Evolutionary conservation across 1,140 invertebrate genomes (phyloP), one percentile per base, ranked within the genome.

Genomic region (Drosophila teissieri): DNA sequence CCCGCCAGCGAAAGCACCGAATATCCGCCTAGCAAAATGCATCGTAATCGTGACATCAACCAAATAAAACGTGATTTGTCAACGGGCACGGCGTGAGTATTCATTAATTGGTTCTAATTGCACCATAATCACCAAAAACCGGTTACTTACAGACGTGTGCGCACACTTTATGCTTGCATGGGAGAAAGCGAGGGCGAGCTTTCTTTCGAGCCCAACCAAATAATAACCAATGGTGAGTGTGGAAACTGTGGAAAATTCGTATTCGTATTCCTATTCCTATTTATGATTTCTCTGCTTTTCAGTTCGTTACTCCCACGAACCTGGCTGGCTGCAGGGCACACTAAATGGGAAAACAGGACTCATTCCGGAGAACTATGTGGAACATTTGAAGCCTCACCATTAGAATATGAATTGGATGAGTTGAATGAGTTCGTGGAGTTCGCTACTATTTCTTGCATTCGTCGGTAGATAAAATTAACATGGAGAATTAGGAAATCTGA

Each of bases 121-220:
- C 27, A 31, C 7, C 7, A 8, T 31, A 31, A 31, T 31, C 27
- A 1, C 27, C 27, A 8, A 7, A 31, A 31, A 8, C 27, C 27
- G 7, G 7, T 31, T 31, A 8, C 89, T 91, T 91, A 14, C 80
- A 96, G 95, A 84, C 93, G 96, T 92, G 98, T 99, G 36, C 94
- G 98, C 86, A 99, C 98, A 48, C 93, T 99, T 37, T 99, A 99
- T 93, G 96, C 97, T 48, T 99, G 98, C 93, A 94, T 98, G 74
- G 98, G 98, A 55, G 98, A 99, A 93, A 98, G 98, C 93, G 97
- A 98, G 91, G 97, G 98, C 64, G 98, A 99, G 94, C 93, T 99
- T 69, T 99, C 98, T 40, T 99, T 99, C 94, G 98, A 99, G 94
- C 98, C 98, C 73, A 99, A 99, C 94, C 97, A 98, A 94, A 98